phyloP scores from a whole-genome alignment of 2,113 vertebrate genomes.

The Pygoscelis adeliae region DNA sequence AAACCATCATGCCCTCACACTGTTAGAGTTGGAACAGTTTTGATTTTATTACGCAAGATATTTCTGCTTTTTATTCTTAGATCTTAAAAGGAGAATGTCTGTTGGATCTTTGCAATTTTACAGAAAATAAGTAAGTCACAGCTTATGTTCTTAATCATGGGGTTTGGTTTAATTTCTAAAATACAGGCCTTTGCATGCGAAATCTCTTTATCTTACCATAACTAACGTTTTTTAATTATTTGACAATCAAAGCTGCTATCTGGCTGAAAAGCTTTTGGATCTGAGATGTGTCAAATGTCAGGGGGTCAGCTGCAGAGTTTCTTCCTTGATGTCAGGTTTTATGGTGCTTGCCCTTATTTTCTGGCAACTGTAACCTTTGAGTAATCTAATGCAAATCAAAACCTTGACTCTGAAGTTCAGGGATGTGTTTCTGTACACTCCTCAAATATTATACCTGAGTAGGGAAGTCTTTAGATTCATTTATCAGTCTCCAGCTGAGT shows the following conservation, averaged over 20 bases:
- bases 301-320: background rate
- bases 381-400: background rate
- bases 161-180: background rate
- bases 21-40: background rate
- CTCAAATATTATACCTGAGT: background rate
- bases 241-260: background rate
- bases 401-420: background rate
- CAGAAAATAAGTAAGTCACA: conserved; percentile 90
- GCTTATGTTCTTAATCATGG: background rate
- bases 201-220: background rate
- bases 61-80: conserved; percentile 69
- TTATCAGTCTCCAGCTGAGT: background rate
- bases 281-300: fast-evolving
- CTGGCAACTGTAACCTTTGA: background rate
- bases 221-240: background rate
- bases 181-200: background rate
- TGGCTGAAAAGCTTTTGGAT: background rate
- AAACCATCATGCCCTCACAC: background rate
- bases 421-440: background rate
- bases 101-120: conserved; percentile 88
- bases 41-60: background rate
- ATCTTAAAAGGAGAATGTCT: conserved; percentile 91
- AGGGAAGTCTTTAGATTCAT: background rate
- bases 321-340: background rate
- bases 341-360: background rate